phyloP scores from a whole-genome alignment of 1,140 invertebrate genomes.

The Aphelenchoides fujianensis region DNA sequence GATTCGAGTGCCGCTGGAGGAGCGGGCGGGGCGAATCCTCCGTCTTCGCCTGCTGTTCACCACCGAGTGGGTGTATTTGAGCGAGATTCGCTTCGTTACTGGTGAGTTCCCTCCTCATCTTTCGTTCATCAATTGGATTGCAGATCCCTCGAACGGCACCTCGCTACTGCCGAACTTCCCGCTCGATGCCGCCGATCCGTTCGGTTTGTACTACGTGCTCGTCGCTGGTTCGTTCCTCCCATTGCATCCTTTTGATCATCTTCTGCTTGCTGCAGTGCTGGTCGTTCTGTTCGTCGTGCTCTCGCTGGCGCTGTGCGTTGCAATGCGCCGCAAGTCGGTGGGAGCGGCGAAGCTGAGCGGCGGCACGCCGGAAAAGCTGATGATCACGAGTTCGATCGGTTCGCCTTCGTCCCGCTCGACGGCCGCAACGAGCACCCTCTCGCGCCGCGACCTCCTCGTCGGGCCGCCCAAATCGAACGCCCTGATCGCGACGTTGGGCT shows the following conservation, averaged over 20 bases:
- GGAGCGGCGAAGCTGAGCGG: background rate
- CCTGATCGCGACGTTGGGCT: conserved; percentile 6
- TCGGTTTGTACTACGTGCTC: conserved; percentile 10
- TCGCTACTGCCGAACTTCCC: conserved; percentile 4
- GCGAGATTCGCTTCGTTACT: conserved; percentile 29
- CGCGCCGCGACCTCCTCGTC: background rate
- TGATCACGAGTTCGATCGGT: conserved; percentile 9
- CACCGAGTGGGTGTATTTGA: conserved; percentile 25
- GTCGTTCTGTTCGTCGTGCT: conserved; percentile 1
- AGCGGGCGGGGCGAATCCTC: background rate
- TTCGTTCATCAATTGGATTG: no score
- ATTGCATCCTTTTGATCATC: no score
- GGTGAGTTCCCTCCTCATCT: no score
- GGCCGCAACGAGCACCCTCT: conserved; percentile 2
- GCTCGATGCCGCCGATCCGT: background rate
- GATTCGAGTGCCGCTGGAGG: conserved; percentile 18
- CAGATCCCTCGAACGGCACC: conserved; percentile 1
- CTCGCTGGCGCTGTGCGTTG: background rate
- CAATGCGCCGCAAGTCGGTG: background rate
- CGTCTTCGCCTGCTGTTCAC: conserved; percentile 19
- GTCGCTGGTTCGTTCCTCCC: background rate
- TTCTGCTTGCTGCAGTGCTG: conserved; percentile 4
- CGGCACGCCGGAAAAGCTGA: background rate
- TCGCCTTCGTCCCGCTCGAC: conserved; percentile 15
- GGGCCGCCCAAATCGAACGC: background rate